A percentile compares a stretch with the other conserved stretches of the same genome.
Evolutionary conservation across 1,140 invertebrate genomes (phyloP).

Genomic region (Lucilia cuprina): DNA sequence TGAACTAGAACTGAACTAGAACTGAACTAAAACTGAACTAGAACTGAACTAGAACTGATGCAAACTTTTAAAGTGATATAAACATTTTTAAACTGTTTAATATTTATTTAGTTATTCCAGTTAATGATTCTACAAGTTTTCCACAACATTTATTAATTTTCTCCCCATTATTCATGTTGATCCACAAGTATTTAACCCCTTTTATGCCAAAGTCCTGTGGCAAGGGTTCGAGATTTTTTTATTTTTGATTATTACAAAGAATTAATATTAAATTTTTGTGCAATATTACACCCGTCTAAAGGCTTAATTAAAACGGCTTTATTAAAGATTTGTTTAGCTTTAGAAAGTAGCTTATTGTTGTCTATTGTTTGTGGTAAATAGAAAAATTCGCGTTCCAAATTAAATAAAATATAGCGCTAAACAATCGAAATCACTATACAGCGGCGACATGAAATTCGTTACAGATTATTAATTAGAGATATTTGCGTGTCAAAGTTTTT

Average conservation of each 20-base stretch:
- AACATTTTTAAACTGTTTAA: too few relatives aligned
- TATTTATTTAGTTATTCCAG: too few relatives aligned
- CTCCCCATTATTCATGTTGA: background rate
- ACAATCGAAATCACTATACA: background rate
- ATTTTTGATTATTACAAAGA: background rate
- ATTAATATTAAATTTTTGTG: background rate
- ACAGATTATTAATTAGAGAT: slow-evolving; percentile 34
- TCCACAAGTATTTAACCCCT: background rate
- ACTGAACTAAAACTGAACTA: too few relatives aligned
- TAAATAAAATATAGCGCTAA: background rate
- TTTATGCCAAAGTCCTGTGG: background rate
- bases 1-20: too few relatives aligned
- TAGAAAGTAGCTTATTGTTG: slow-evolving; percentile 17
- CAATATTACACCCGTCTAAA: background rate
- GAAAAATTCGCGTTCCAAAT: background rate
- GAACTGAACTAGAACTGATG: too few relatives aligned
- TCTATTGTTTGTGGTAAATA: background rate
- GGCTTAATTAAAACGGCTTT: slow-evolving; percentile 26
- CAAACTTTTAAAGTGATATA: too few relatives aligned
- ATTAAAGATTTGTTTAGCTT: slow-evolving; percentile 15
- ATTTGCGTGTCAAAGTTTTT: slow-evolving; percentile 6
- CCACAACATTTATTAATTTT: background rate
- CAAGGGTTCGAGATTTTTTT: background rate
- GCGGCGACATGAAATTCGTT: background rate
- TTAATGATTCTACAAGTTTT: background rate